Evolutionary conservation across 2,797 vertebrate species (phyloP).

Genomic region (Enteromius argenteus): DNA sequence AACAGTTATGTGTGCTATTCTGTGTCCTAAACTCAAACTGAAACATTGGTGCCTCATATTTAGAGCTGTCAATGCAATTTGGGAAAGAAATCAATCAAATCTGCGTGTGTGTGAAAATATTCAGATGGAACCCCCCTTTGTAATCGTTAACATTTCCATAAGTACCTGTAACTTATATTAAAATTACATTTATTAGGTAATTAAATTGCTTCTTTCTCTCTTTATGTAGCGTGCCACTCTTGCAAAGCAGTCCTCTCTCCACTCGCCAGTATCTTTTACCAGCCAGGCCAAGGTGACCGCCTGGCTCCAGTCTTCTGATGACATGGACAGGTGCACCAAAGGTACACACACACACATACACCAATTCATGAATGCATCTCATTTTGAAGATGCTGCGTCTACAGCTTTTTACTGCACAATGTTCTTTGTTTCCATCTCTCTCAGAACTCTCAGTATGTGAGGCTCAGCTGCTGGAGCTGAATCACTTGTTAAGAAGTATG

Average conservation of each 20-base stretch:
- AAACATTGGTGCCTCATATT: too few species aligned
- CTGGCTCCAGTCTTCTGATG: constrained; percentile 93
- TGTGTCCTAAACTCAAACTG: too few species aligned
- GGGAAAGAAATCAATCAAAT: too few species aligned
- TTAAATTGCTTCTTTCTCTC: constrained; percentile 20
- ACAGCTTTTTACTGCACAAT: constrained; percentile 23
- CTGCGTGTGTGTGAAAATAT: too few species aligned
- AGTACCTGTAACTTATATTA: too few species aligned
- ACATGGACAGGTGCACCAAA: constrained; percentile 96
- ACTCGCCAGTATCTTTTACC: constrained; percentile 82
- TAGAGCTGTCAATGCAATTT: too few species aligned
- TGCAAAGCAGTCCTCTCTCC: constrained; percentile 76
- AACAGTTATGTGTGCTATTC: too few species aligned
- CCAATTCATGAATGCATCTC: not conserved
- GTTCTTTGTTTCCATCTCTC: constrained; percentile 10
- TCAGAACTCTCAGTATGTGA: constrained; percentile 92
- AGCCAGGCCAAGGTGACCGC: constrained; percentile 88
- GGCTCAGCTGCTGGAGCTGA: constrained; percentile 89
- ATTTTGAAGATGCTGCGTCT: not conserved
- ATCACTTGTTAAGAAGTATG: constrained; percentile 94
- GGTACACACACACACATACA: constrained; percentile 72
- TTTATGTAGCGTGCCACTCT: constrained; percentile 51
- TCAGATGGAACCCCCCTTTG: too few species aligned
- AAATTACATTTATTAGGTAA: too few species aligned
- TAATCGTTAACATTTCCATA: too few species aligned